Base-by-base conservation (phyloP, 2,113 vertebrate species). In the Otus sunia region DNA sequence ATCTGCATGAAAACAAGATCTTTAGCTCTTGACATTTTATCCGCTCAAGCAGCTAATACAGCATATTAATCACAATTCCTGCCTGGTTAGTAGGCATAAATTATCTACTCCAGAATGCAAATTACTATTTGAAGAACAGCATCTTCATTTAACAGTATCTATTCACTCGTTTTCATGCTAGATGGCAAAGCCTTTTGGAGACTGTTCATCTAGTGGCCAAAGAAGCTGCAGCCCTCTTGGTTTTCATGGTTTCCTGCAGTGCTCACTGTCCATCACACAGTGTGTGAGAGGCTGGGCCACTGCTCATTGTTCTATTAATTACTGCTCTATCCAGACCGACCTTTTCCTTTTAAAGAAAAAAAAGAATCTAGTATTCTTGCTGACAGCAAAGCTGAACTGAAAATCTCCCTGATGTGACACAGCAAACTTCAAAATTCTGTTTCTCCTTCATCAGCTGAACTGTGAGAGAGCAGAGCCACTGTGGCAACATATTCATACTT, bases 1-100 rank as follows among this genome's bases (percentile, higher is more conserved):
- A 95, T 88, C 86, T 92, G 36, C 76, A 89, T 55, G 83, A 95
- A 96, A 94, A 94, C 43, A 96, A 91, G 49, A 69, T 85, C 66
- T 92, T 84, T 36, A 90, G 76, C 73, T 81, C 79, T 72, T 72
- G 41, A 91, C 80, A 95, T 96, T 86, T 94, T 86, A 95, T 96
- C 95, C 85, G 60, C 45, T 92, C 30, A 67, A 84, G 69, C 43
- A 85, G 72, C 79, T 89, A 94, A 90, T 60, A 60, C 73, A 87
- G 76, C 52, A 39, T 92, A 88, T 80, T 95, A 96, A 94, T 94
- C 66, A 87, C 47, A 78, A 86, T 41, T 86, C 49, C 49, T 86
- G 62, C 68, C 25, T 72, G 72, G 43, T 60, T 60, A 92, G 64
- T 37, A 79, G 37, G 55, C 83, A 94, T 91, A 88, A 91, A 79